Percentiles rank a stretch among this genome's conserved stretches.
These are phyloP conservation scores for Linepithema humile DNA, from an alignment of 1,140 invertebrate species.

Conservation along the genomic window DNA sequence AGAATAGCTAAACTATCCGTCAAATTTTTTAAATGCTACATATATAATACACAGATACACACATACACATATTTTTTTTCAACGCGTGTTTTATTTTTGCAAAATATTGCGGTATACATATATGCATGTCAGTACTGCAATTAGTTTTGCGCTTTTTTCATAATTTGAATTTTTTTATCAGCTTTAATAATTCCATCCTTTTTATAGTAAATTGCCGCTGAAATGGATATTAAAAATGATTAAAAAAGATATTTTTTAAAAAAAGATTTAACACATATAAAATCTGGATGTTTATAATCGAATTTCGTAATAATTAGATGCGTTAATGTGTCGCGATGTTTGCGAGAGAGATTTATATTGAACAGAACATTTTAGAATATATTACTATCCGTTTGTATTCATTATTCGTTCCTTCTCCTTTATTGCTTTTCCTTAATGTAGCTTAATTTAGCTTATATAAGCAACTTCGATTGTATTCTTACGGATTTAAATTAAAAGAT, in stretches of 20 bases:
- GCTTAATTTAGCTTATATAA: neutral
- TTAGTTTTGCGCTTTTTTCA: neutral
- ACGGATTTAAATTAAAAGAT: neutral
- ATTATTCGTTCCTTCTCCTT: neutral
- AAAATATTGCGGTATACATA: neutral
- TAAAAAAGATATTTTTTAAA: neutral
- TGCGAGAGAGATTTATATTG: neutral
- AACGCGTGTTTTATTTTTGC: neutral
- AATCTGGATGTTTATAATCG: neutral
- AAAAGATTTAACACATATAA: neutral
- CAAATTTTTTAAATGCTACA: neutral
- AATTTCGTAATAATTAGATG: neutral
- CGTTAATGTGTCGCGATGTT: neutral
- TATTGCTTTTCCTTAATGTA: neutral
- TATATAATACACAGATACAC: neutral
- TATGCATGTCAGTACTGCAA: neutral
- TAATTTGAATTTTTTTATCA: neutral
- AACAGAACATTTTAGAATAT: neutral
- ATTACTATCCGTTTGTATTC: constrained; percentile 12
- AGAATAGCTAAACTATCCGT: too few relatives aligned
- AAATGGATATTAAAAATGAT: neutral
- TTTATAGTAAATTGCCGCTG: neutral
- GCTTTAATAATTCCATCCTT: neutral
- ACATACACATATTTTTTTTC: neutral
- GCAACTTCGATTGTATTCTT: neutral